Evolutionary conservation across 1,140 invertebrate genomes (phyloP), one percentile per base, ranked within the genome.

Genomic region (Eurosta solidaginis): DNA sequence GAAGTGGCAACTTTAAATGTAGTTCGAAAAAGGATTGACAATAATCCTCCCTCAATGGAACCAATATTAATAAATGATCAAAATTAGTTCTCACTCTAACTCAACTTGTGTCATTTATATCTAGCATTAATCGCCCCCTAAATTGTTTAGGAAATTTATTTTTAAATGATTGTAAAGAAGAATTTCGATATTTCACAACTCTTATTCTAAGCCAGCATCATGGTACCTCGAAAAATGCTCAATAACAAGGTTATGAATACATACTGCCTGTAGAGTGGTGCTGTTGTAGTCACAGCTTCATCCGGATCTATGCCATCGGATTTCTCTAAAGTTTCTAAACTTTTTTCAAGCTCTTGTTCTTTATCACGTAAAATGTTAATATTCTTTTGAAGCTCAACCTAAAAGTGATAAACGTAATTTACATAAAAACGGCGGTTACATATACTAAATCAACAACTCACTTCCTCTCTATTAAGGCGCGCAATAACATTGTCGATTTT

Each of bases 281-380:
- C 95, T 78, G 97, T 97, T 6, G 98, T 97, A 27, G 96, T 96
- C 76, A 99, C 97, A 78, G 97, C 97, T 87, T 99, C 96, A 89
- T 99, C 98, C 73, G 98, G 94, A 89, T 97, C 95, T 82, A 98
- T 93, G 54, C 91, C 93, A 83, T 92, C 94, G 80, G 95, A 92
- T 78, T 93, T 92, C 25, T 93, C 92, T 50, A 97, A 89, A 81
- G 94, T 93, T 74, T 92, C 91, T 29, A 98, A 91, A 80, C 94
- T 93, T 83, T 94, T 93, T 82, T 96, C 92, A 73, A 99, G 89
- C 88, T 98, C 96, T 77, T 91, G 89, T 86, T 96, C 94, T 85
- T 97, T 97, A 79, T 96, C 94, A 88, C 93, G 92, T 74, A 98
- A 88, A 59, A 96, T 90, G 80, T 89, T 90, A 25, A 97, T 93